phyloP scores from a whole-genome alignment of 2,113 vertebrate genomes.

The Burhinus oedicnemus region DNA sequence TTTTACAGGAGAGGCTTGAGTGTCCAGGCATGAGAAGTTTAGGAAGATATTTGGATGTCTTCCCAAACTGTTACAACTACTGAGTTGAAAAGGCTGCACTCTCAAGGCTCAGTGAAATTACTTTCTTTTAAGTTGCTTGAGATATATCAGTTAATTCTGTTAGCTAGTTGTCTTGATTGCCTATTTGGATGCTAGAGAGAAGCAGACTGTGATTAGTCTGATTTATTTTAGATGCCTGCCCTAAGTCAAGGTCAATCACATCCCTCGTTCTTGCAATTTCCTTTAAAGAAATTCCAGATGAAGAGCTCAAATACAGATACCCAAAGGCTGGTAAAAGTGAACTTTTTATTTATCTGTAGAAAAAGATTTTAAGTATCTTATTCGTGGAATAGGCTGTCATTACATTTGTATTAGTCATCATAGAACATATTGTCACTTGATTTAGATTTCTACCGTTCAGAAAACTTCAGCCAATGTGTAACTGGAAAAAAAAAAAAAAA shows the following conservation, averaged over 20 bases:
- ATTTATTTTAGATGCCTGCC: constrained; percentile 35
- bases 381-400: neutral
- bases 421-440: neutral
- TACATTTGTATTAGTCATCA: neutral
- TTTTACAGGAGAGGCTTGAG: neutral
- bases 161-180: constrained; percentile 52
- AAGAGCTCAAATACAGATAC: neutral
- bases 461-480: neutral
- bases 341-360: neutral
- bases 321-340: neutral
- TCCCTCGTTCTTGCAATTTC: neutral
- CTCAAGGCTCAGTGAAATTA: neutral
- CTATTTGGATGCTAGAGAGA: constrained; percentile 24
- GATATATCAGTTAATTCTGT: constrained; percentile 39
- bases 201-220: constrained; percentile 45
- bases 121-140: constrained; percentile 10
- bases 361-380: neutral
- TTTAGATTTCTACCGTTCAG: neutral
- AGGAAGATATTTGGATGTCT: neutral
- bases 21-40: neutral
- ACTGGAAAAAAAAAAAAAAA: neutral
- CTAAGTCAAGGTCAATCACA: constrained; percentile 50
- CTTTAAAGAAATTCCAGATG: neutral
- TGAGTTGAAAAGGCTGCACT: neutral
- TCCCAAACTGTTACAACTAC: neutral